A percentile compares a stretch with the other conserved stretches of the same genome.
These are phyloP conservation scores for Cryptocephalus moraei DNA, from an alignment of 2,888 invertebrate species.

Conservation along the genomic window DNA sequence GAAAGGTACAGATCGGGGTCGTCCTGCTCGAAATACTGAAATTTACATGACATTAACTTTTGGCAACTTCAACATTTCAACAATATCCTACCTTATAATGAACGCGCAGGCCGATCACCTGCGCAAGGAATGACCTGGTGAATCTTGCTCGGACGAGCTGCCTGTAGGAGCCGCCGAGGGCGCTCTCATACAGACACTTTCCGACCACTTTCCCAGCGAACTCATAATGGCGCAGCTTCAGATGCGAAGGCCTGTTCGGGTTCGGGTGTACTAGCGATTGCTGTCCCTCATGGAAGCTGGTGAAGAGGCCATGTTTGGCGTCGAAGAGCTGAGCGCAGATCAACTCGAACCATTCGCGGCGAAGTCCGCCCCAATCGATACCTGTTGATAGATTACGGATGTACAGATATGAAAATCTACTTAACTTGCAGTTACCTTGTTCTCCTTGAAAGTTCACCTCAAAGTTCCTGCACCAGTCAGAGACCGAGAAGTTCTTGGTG, in stretches of 20 bases:
- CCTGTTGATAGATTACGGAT: conserved; percentile 42
- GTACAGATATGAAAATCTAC: background rate
- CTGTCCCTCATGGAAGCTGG: conserved; percentile 74
- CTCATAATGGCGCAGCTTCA: conserved; percentile 83
- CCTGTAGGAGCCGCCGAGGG: conserved; percentile 78
- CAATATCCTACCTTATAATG: conserved; percentile 67
- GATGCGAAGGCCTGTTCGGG: conserved; percentile 60
- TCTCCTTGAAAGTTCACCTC: conserved; percentile 91
- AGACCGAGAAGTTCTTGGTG: conserved; percentile 73
- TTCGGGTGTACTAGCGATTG: conserved; percentile 88
- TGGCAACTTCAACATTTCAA: no score
- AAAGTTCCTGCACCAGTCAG: conserved; percentile 91
- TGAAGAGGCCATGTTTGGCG: conserved; percentile 71
- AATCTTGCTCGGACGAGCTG: conserved; percentile 86
- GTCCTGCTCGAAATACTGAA: conserved; percentile 88
- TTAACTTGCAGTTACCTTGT: conserved; percentile 53
- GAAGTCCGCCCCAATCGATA: conserved; percentile 88
- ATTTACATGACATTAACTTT: conserved; percentile 4
- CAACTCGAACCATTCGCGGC: conserved; percentile 91
- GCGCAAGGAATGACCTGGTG: conserved; percentile 85
- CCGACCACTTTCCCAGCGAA: conserved; percentile 90
- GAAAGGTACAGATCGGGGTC: conserved; percentile 87
- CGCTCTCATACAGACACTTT: conserved; percentile 89
- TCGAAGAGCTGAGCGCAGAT: conserved; percentile 83
- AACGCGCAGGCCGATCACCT: conserved; percentile 85